Evolutionary conservation across 2,113 vertebrate species (phyloP), one percentile per base, ranked within the genome.

Genomic region (Nibea coibor): DNA sequence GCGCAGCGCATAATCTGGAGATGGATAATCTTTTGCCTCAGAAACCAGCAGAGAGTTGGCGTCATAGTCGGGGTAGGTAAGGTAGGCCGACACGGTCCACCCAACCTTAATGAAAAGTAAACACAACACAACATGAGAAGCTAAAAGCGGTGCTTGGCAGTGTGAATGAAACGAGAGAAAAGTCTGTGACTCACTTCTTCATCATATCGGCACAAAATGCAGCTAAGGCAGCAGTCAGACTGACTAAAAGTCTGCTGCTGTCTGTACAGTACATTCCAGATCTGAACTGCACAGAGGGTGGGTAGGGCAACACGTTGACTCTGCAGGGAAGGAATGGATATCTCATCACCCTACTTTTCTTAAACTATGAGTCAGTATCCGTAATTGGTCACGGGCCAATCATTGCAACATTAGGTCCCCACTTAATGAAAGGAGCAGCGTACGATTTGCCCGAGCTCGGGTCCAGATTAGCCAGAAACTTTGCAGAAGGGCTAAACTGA

Each of bases 271-370:
- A n/a, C 72, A 82, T 75, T 91, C 70, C 70, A 58, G 66, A 65
- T 78, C n/a, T 70, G 47, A 45, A 69, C 74, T 78, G 72, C 75
- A 45, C 73, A 70, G 35, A 69, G 85, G 67, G 58, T 70, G 72
- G 68, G 81, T 28, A 83, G 72, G 72, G 81, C 75, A 85, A 75
- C 80, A 84, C 82, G 56, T 81, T 72, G 26, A 64, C 80, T 85
- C 80, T 80, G 64, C 67, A 65, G 84, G 84, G 78, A 90, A 81
- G 71, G 86, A 77, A 84, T 84, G 80, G 88, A 88, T 86, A 88
- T 86, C 88, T 91, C 81, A 84, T 89, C 84, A 76, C 61, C 39
- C 50, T 47, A 75, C 86, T 89, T 76, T 39, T 78, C 83, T 76
- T 83, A 77, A 86, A 81, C 74, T 67, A 66, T 83, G 80, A 90